Evolutionary conservation across 2,797 vertebrate species (phyloP).

Genomic region (Pangasius mekongensis): DNA sequence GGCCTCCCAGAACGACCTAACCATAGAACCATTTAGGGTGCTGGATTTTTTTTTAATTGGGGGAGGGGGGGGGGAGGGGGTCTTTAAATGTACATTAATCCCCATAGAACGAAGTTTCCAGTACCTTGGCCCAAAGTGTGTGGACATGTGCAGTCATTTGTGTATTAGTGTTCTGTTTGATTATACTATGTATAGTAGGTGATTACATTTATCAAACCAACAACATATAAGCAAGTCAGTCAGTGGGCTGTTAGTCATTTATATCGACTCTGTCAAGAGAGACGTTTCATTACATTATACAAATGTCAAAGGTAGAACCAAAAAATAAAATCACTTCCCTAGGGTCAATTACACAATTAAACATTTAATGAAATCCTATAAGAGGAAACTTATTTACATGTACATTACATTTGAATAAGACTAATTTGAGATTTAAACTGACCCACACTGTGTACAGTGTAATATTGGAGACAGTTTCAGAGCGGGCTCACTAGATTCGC

Average conservation of each 20-base stretch:
- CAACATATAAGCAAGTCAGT: neutral
- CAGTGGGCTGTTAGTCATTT: neutral
- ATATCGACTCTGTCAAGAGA: neutral
- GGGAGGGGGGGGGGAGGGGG: too few species aligned
- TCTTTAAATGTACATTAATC: neutral
- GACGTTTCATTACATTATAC: neutral
- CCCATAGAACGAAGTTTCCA: neutral
- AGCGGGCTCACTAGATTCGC: conserved; percentile 25
- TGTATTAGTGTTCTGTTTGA: neutral
- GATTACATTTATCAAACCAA: conserved; percentile 1
- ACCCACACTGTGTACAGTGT: neutral
- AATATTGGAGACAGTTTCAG: conserved; percentile 7
- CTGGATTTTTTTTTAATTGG: neutral
- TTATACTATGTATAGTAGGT: neutral
- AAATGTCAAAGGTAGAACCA: neutral
- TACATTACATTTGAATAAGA: neutral
- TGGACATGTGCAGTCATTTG: neutral
- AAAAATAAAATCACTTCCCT: neutral
- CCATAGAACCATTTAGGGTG: neutral
- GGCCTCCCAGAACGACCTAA: neutral
- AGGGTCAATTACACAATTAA: too few species aligned
- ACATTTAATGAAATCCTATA: neutral
- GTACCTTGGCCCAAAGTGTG: neutral
- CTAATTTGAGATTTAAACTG: neutral
- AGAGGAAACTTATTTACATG: neutral